Evolutionary conservation across 2,888 invertebrate genomes (phyloP).

Genomic region (Drosophila conformis): DNA sequence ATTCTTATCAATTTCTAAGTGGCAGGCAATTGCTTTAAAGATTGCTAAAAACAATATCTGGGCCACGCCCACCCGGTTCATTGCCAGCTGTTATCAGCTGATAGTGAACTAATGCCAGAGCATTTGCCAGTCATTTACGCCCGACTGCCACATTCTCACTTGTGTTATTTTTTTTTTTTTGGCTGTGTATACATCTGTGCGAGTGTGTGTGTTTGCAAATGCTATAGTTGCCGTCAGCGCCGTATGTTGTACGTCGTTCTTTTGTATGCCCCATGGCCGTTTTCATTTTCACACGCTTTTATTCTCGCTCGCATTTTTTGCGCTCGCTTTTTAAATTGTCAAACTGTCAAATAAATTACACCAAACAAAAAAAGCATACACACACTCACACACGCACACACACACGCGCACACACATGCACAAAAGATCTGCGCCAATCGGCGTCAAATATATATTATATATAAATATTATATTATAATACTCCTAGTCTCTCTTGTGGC

Average conservation of each 20-base stretch:
- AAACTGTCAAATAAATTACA: slow-evolving; percentile 79
- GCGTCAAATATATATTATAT: slow-evolving; percentile 5
- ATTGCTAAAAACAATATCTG: neutral
- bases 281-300: slow-evolving; percentile 62
- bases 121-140: neutral
- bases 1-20: neutral
- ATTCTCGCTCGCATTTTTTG: slow-evolving; percentile 36
- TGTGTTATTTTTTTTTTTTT: neutral
- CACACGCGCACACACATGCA: neutral
- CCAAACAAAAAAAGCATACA: slow-evolving; percentile 26
- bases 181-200: neutral
- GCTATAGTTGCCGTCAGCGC: slow-evolving; percentile 54
- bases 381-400: neutral
- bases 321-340: slow-evolving; percentile 64
- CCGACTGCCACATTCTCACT: neutral
- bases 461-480: slow-evolving; percentile 39
- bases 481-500: slow-evolving; percentile 37
- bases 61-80: neutral
- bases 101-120: neutral
- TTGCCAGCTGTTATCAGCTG: neutral
- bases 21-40: no score
- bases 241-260: slow-evolving; percentile 30
- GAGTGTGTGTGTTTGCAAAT: slow-evolving; percentile 10
- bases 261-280: slow-evolving; percentile 62
- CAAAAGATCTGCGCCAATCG: slow-evolving; percentile 62